These are phyloP conservation scores for Mesodorylaimus sp. DNA, from an alignment of 2,888 invertebrate genomes.

Conservation along the genomic window DNA sequence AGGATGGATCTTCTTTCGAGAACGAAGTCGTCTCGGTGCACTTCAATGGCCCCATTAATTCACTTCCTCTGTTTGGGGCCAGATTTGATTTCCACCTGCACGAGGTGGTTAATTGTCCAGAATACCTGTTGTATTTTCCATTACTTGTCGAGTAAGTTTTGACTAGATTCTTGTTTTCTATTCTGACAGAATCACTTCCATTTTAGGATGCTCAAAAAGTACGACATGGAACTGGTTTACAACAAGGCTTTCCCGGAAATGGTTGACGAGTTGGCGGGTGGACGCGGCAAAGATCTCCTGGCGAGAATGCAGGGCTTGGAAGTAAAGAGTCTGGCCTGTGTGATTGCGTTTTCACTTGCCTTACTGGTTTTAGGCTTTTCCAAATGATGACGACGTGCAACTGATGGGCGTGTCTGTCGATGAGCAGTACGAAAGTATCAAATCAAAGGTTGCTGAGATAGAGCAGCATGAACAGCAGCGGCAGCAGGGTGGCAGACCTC, in stretches of 20 bases:
- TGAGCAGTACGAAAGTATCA: constrained; percentile 16
- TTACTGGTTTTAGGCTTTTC: constrained; percentile 14
- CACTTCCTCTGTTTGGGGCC: constrained; percentile 67
- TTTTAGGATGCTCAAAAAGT: constrained; percentile 14
- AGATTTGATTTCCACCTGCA: constrained; percentile 87
- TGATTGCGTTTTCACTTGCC: neutral
- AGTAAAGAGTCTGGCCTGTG: neutral
- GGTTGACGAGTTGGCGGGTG: constrained; percentile 6
- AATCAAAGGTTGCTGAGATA: constrained; percentile 10
- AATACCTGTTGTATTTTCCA: constrained; percentile 86
- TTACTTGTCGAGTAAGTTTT: constrained; percentile 45
- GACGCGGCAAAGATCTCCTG: constrained; percentile 13
- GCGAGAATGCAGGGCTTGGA: constrained; percentile 22
- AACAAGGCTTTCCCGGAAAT: constrained; percentile 21
- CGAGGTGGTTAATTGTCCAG: constrained; percentile 92
- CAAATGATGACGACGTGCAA: constrained; percentile 12
- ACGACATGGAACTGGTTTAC: constrained; percentile 24
- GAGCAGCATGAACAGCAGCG: constrained; percentile 4
- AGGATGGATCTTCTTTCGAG: constrained; percentile 11
- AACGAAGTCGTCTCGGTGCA: constrained; percentile 39
- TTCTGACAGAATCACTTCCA: neutral
- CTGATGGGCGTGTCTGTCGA: constrained; percentile 10
- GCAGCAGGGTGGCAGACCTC: no score
- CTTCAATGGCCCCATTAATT: constrained; percentile 23
- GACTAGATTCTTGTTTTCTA: constrained; percentile 1